Evolutionary conservation across 92 coral and sea anemone species (phyloP).

Genomic region (Siderastrea radians): DNA sequence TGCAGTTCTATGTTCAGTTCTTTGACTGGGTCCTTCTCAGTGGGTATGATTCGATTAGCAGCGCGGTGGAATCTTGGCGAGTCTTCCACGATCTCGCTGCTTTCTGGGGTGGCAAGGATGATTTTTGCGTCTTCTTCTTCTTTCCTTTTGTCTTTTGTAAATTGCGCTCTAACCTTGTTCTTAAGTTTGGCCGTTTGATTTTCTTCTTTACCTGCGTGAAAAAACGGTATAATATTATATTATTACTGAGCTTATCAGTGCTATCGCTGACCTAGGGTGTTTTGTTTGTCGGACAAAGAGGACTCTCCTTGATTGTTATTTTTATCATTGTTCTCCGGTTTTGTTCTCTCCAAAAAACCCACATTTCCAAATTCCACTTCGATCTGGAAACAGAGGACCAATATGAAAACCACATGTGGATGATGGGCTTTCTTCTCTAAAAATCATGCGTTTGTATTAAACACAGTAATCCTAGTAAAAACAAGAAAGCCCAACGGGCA

Average conservation of each 20-base stretch:
- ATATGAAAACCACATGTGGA: no score
- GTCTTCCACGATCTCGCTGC: conserved; percentile 47
- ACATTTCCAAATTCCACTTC: no score
- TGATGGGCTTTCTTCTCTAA: no score
- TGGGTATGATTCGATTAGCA: neutral
- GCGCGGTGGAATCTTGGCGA: conserved; percentile 41
- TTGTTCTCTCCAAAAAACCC: no score
- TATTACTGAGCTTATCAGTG: neutral
- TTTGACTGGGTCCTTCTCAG: conserved; percentile 3
- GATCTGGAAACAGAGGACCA: no score
- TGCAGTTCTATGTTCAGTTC: neutral
- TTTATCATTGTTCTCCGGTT: no score
- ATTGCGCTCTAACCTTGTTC: conserved; percentile 17
- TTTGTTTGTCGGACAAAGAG: no score
- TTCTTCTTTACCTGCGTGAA: conserved; percentile 11
- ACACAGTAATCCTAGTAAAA: no score
- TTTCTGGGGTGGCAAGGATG: conserved; percentile 52
- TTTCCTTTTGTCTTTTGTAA: conserved; percentile 16
- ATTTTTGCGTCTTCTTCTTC: conserved; percentile 28
- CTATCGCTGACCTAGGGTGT: no score
- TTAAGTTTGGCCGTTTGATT: conserved; percentile 6
- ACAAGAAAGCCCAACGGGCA: no score
- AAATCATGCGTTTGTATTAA: no score
- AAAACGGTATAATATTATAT: neutral
- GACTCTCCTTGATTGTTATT: no score